Percentiles rank a stretch among this genome's conserved stretches.
phyloP scores from a whole-genome alignment of 2,888 invertebrate species.

The Ormyrus nitidulus region DNA sequence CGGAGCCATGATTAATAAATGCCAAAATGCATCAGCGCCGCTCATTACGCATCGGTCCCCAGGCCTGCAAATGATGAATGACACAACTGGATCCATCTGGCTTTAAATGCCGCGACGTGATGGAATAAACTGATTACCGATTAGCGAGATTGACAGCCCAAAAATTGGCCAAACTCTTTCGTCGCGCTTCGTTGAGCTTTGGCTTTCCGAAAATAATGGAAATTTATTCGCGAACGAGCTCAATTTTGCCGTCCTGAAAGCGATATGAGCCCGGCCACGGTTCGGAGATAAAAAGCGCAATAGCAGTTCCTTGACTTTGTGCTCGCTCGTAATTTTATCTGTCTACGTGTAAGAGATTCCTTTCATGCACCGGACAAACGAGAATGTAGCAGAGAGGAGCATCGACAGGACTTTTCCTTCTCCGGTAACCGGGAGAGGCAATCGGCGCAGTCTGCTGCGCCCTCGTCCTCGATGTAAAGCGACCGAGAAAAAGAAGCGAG shows the following conservation, averaged over 20 bases:
- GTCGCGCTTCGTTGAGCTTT: no score
- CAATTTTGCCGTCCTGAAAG: not conserved
- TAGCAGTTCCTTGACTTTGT: not conserved
- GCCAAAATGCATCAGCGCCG: slow-evolving; percentile 8
- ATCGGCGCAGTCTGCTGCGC: slow-evolving; percentile 5
- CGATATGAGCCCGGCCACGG: no score
- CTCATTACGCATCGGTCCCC: not conserved
- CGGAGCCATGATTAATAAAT: slow-evolving; percentile 29
- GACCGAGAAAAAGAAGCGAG: slow-evolving; percentile 6
- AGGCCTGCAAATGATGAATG: not conserved
- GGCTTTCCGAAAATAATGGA: no score
- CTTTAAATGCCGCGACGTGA: not conserved
- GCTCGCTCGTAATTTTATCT: slow-evolving; percentile 31
- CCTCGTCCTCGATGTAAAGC: not conserved
- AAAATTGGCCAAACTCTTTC: no score
- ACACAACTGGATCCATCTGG: not conserved
- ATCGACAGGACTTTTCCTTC: slow-evolving; percentile 8
- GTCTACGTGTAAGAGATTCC: slow-evolving; percentile 27
- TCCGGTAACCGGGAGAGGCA: slow-evolving; percentile 25
- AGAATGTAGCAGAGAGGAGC: not conserved
- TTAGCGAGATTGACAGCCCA: no score
- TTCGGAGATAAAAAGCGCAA: not conserved
- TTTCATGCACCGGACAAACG: slow-evolving; percentile 6
- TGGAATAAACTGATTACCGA: no score
- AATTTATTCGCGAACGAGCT: not conserved